phyloP scores from a whole-genome alignment of 1,140 invertebrate genomes.

The Thalassaphorura encarpata region DNA sequence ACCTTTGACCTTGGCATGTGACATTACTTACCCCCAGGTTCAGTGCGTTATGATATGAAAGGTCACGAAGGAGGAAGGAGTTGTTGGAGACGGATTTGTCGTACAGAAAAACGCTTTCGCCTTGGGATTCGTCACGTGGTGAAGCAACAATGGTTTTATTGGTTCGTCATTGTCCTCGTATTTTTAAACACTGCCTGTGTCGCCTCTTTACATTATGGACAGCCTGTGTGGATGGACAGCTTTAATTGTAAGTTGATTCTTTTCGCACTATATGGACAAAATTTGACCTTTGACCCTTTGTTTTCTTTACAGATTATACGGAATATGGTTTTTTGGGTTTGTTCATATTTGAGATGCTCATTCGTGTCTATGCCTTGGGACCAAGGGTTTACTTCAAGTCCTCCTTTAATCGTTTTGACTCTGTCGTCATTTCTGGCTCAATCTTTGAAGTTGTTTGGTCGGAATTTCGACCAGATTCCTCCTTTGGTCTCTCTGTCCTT shows the following conservation, averaged over 20 bases:
- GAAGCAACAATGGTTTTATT: slow-evolving; percentile 98
- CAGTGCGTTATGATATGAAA: slow-evolving; percentile 61
- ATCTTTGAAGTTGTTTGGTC: slow-evolving; percentile 99
- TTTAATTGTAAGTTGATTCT: slow-evolving; percentile 87
- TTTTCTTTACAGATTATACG: slow-evolving; percentile 89
- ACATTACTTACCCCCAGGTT: not conserved
- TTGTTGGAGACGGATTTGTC: not conserved
- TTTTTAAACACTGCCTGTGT: slow-evolving; percentile 89
- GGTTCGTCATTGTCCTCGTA: slow-evolving; percentile 91
- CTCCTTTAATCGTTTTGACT: slow-evolving; percentile 97
- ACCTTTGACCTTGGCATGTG: not conserved
- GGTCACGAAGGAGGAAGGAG: slow-evolving; percentile 73
- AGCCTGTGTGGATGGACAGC: slow-evolving; percentile 84
- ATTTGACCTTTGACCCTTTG: slow-evolving; percentile 35
- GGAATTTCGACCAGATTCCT: slow-evolving; percentile 77
- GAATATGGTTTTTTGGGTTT: slow-evolving; percentile 97
- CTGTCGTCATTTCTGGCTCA: slow-evolving; percentile 95
- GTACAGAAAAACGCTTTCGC: slow-evolving; percentile 9
- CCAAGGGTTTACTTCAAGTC: slow-evolving; percentile 93
- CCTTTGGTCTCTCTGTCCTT: slow-evolving; percentile 97
- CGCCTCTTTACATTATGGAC: slow-evolving; percentile 94
- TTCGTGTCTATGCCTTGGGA: slow-evolving; percentile 99
- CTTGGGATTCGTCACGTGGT: slow-evolving; percentile 42
- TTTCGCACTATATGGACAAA: too few species aligned
- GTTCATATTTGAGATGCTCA: slow-evolving; percentile 98